phyloP scores from a whole-genome alignment of 1,140 invertebrate genomes.

The Capitella teleta region DNA sequence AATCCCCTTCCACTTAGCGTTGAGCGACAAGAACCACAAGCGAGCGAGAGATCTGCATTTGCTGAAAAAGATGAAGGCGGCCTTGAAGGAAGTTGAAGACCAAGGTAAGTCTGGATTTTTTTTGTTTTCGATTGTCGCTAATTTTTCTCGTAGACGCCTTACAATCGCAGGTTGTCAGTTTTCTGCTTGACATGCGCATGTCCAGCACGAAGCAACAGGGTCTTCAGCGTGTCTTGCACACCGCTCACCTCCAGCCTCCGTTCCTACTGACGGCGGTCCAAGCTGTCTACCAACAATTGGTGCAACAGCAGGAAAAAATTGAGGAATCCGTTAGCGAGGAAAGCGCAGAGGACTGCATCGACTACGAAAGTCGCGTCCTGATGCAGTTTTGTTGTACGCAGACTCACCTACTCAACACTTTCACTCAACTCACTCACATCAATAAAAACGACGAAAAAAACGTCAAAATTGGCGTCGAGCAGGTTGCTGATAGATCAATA shows the following conservation, averaged over 20 bases:
- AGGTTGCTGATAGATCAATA: neutral
- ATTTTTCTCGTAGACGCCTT: neutral
- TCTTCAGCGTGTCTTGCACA: conserved; percentile 33
- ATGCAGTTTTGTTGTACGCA: conserved; percentile 34
- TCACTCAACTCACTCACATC: conserved; percentile 18
- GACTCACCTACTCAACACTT: conserved; percentile 27
- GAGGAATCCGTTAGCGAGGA: no score
- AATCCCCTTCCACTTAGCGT: conserved; percentile 76
- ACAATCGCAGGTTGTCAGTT: conserved; percentile 42
- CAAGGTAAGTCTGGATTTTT: conserved; percentile 22
- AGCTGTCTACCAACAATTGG: conserved; percentile 6
- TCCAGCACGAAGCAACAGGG: conserved; percentile 19
- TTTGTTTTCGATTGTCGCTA: conserved; percentile 19
- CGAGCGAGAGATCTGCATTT: conserved; percentile 75
- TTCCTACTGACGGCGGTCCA: conserved; percentile 29
- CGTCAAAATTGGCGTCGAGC: neutral
- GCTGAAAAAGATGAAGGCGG: conserved; percentile 53
- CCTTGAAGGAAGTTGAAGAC: conserved; percentile 38
- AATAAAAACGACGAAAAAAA: neutral
- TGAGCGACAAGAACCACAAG: conserved; percentile 68
- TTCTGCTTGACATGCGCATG: conserved; percentile 27
- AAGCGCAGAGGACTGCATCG: conserved; percentile 15
- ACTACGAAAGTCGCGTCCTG: conserved; percentile 38
- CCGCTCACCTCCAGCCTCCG: conserved; percentile 27
- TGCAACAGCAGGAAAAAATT: neutral